Evolutionary conservation across 2,113 vertebrate genomes (phyloP), one percentile per base, ranked within the genome.

Genomic region (Sinosuthora webbiana): DNA sequence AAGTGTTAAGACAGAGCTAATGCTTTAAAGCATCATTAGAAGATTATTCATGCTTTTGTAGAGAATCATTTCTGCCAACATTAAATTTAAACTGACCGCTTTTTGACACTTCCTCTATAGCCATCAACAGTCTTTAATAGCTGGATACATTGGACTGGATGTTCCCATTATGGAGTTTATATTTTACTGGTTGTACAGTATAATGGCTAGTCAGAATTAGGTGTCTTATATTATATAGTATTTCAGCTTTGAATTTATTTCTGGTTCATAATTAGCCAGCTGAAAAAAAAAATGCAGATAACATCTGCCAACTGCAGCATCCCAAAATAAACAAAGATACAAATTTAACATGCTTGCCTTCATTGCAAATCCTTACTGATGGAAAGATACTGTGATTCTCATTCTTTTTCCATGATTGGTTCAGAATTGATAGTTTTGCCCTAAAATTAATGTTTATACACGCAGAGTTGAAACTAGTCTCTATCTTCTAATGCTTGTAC

Each of bases 211-310:
- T 70, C 39, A 57, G 64, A 93, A 92, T 86, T 89, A 89, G 64
- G 92, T 74, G 50, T 57, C 33, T 81, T 83, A 50, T 37, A 89
- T 41, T 77, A 78, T 93, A 42, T 41, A 91, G 41, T 70, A 78
- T 93, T 95, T 89, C 64, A 78, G 47, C 68, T 81, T 89, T 53
- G 62, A 28, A 84, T 90, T 87, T 92, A 75, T 83, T 92, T 94
- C 47, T 84, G 83, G 39, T 56, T 94, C 19, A 6, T 71, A 73
- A 89, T 82, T 82, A 73, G 50, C 41, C 50, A 81, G 53, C 71
- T 82, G 73, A 87, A 93, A 69, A 94, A 86, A 75, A 80, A 31
- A 67, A 8, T 74, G 39, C 39, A 60, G 64, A 68, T 62, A 83
- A 75, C n/a, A 90, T 53, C 81, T 97, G 86, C 63, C 73, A 86